phyloP scores from a whole-genome alignment of 2,888 invertebrate species.

The Limnephilus auricula region DNA sequence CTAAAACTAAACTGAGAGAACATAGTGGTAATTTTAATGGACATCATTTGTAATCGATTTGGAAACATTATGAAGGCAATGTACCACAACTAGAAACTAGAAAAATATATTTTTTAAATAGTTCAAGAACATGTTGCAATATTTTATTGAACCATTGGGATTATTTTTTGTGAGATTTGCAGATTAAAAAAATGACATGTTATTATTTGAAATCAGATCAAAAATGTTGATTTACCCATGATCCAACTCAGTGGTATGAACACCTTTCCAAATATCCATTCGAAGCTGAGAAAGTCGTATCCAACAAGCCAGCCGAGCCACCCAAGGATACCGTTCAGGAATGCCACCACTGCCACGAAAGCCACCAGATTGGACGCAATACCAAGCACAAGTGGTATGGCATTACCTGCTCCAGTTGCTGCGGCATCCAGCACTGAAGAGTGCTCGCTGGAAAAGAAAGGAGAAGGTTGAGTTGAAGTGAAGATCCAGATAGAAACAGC shows the following conservation, averaged over 20 bases:
- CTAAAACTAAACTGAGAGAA: no score
- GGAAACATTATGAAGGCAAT: no score
- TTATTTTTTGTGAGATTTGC: no score
- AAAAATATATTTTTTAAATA: no score
- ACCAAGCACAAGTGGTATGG: slow-evolving; percentile 88
- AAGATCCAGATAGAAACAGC: no score
- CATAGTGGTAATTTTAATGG: no score
- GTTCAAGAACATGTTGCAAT: no score
- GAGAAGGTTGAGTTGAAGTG: neutral
- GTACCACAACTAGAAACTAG: no score
- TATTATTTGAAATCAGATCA: no score
- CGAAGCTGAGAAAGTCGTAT: slow-evolving; percentile 78
- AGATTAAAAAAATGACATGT: no score
- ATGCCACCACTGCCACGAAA: slow-evolving; percentile 91
- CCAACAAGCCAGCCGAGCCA: slow-evolving; percentile 92
- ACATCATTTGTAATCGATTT: no score
- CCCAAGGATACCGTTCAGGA: slow-evolving; percentile 87
- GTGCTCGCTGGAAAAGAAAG: slow-evolving; percentile 81
- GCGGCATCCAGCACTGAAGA: slow-evolving; percentile 94
- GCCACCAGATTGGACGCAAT: slow-evolving; percentile 95
- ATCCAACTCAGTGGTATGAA: slow-evolving; percentile 94
- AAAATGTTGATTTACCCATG: slow-evolving; percentile 81
- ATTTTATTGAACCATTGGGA: no score
- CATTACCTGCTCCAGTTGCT: slow-evolving; percentile 90
- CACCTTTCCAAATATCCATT: slow-evolving; percentile 90